Evolutionary conservation across 2,113 vertebrate genomes (phyloP), one percentile per base, ranked within the genome.

Genomic region (Hepsetus odoe): DNA sequence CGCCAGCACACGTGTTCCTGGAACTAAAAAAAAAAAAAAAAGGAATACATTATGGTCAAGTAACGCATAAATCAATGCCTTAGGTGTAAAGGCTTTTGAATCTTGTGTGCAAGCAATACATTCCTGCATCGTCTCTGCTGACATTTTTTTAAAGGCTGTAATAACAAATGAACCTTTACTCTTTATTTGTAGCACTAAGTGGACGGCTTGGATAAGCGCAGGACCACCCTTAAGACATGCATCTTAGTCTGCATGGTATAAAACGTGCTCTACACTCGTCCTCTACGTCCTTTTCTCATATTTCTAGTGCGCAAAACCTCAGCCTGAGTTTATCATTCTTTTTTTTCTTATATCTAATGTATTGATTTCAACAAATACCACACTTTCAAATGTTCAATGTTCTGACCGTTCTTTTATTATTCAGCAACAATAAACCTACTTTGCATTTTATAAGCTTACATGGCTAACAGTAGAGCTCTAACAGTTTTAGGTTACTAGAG

Each of bases 1-100:
- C 10, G 98, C 98, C 87, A 98, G 71, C 75, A 99, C 94, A 85
- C 94, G 92, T 74, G 94, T 96, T 82, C 87, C 93, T 53, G 94
- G 86, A 92, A 94, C 96, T 99, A 67, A 44, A 93, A 89, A 70
- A 55, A 87, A 88, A n/a, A n/a, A n/a, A 55, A 70, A 55, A 87
- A 88, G 65, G 49, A 32, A 75, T 40, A 33, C n/a, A 32, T 73
- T 40, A 42, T 24, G 49, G 16, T 30, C 59, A 73, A 30, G 53
- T 42, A 14, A 61, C 55, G 56, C 40, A 33, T 33, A 58, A 72
- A 64, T 1, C 30, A 74, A 24, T 26, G 62, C 22, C 33, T 76
- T 62, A 67, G 49, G 62, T 62, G 46, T 76, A 66, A 14, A 74
- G 11, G 22, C 33, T 65, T 26, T 51, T 14, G 59, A 35, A 20